These are phyloP conservation scores for Acrocephalus arundinaceus DNA, from an alignment of 2,113 vertebrate species.

Conservation along the genomic window DNA sequence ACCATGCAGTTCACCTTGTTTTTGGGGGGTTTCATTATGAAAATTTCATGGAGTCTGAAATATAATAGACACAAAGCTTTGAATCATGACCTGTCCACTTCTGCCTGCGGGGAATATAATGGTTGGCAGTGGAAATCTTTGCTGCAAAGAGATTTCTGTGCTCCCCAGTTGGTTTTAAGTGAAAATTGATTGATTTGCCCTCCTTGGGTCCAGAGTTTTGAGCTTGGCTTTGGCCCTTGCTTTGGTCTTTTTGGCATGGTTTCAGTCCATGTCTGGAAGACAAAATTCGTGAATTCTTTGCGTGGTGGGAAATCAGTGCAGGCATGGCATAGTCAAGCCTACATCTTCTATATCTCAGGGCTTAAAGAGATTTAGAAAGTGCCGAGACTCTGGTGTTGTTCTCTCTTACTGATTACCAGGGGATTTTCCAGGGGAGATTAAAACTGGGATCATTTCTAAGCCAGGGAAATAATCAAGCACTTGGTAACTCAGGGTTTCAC, in stretches of 20 bases:
- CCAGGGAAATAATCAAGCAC: background rate
- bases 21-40: background rate
- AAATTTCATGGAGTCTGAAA: background rate
- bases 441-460: background rate
- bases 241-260: background rate
- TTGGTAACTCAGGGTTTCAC: background rate
- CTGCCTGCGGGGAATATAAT: background rate
- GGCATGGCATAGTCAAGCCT: background rate
- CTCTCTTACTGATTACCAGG: background rate
- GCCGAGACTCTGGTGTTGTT: background rate
- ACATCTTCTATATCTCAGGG: background rate
- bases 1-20: background rate
- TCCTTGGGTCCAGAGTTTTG: background rate
- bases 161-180: fast-evolving
- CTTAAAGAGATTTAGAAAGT: background rate
- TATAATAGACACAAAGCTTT: background rate
- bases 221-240: background rate
- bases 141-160: background rate
- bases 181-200: background rate
- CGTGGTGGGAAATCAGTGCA: background rate
- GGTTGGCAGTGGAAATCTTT: background rate
- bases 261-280: background rate
- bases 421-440: background rate
- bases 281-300: background rate
- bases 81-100: background rate